These are phyloP conservation scores for Hippoglossus stenolepis DNA, from an alignment of 2,113 vertebrate genomes.

Conservation along the genomic window DNA sequence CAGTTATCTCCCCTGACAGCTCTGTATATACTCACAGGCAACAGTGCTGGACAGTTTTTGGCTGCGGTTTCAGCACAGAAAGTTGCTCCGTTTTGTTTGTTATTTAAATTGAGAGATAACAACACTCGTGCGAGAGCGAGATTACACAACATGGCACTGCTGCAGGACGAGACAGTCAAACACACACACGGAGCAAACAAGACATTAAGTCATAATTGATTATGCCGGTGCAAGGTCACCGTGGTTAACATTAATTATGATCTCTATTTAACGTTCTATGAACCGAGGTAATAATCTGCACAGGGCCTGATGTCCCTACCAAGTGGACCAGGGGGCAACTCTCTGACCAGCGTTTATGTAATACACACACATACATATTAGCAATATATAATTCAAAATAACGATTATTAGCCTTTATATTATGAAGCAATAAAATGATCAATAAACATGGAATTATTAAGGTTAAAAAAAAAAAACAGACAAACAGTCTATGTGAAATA, in stretches of 20 bases:
- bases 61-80: slow-evolving; percentile 26
- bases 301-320: neutral
- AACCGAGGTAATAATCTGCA: neutral
- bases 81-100: slow-evolving; percentile 48
- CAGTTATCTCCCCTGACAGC: slow-evolving; percentile 51
- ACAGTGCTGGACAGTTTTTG: slow-evolving; percentile 28
- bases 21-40: slow-evolving; percentile 63
- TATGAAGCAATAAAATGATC: too few relatives aligned
- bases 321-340: too few relatives aligned
- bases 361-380: too few relatives aligned
- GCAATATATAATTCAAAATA: too few relatives aligned
- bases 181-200: slow-evolving; percentile 31
- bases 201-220: slow-evolving; percentile 33
- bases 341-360: too few relatives aligned
- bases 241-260: slow-evolving; percentile 14
- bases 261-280: slow-evolving; percentile 23
- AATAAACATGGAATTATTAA: too few relatives aligned
- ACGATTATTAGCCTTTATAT: too few relatives aligned
- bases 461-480: too few relatives aligned
- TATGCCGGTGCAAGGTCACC: slow-evolving; percentile 13
- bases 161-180: slow-evolving; percentile 10
- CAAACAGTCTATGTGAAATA: too few relatives aligned
- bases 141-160: slow-evolving; percentile 9
- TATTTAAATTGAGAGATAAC: slow-evolving; percentile 11
- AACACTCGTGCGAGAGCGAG: slow-evolving; percentile 12